Evolutionary conservation across 2,797 vertebrate species (phyloP).

Genomic region (Fundulus diaphanus): DNA sequence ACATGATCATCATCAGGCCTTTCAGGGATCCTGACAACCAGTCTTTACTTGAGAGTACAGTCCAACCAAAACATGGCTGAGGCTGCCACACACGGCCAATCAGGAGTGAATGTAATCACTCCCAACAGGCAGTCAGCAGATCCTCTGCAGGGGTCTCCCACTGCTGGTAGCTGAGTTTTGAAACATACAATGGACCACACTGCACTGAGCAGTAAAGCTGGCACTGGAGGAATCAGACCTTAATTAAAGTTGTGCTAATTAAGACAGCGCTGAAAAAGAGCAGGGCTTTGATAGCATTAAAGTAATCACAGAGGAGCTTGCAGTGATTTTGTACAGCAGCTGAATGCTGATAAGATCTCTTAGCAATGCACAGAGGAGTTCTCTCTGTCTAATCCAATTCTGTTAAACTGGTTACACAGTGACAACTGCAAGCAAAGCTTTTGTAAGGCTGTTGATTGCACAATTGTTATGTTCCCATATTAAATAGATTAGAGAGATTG

Average conservation of each 20-base stretch:
- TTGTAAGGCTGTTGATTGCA: constrained; percentile 15
- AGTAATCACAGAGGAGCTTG: constrained; percentile 69
- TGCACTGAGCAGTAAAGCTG: constrained; percentile 44
- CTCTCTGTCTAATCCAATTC: constrained; percentile 65
- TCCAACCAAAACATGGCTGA: constrained; percentile 38
- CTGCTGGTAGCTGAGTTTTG: constrained; percentile 10
- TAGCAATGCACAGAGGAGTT: constrained; percentile 55
- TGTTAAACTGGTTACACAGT: constrained; percentile 52
- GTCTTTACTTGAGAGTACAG: constrained; percentile 18
- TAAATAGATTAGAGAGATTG: constrained; percentile 2
- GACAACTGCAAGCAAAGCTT: constrained; percentile 40
- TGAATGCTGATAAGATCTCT: constrained; percentile 67
- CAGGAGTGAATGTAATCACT: constrained; percentile 37
- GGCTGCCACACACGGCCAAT: constrained; percentile 39
- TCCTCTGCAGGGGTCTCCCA: constrained; percentile 28
- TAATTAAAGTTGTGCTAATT: constrained; percentile 78
- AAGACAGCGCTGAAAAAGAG: constrained; percentile 64
- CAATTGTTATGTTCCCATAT: background rate
- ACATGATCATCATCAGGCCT: constrained; percentile 40
- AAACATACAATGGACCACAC: constrained; percentile 34
- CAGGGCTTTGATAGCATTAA: constrained; percentile 67
- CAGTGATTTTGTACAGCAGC: constrained; percentile 53
- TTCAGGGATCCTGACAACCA: constrained; percentile 42
- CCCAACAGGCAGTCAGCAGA: constrained; percentile 19
- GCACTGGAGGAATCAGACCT: constrained; percentile 54